A percentile compares a stretch with the other conserved stretches of the same genome.
Evolutionary conservation across 2,113 vertebrate genomes (phyloP).

Genomic region (Nothobranchius furzeri): DNA sequence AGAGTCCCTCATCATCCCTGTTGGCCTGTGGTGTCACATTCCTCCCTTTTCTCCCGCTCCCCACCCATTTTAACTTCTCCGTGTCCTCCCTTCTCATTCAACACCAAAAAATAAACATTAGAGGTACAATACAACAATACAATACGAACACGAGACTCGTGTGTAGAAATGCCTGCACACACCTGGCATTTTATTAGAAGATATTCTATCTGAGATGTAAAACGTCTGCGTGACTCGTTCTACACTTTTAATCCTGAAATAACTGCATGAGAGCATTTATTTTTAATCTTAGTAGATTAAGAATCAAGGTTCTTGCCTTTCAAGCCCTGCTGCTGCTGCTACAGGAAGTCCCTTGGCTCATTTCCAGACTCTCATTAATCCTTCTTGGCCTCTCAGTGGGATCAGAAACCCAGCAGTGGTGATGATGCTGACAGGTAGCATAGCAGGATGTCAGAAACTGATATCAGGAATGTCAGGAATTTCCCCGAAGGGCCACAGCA

Average conservation of each 20-base stretch:
- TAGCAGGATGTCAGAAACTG: background rate
- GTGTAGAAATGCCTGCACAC: constrained; percentile 31
- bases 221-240: background rate
- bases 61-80: constrained; percentile 33
- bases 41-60: constrained; percentile 32
- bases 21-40: constrained; percentile 65
- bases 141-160: constrained; percentile 26
- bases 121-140: constrained; percentile 17
- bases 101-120: constrained; percentile 29
- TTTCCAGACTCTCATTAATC: constrained; percentile 44
- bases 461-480: constrained; percentile 22
- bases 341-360: constrained; percentile 42
- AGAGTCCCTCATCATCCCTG: constrained; percentile 56
- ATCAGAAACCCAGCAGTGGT: background rate
- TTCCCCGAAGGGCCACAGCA: background rate
- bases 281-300: constrained; percentile 18
- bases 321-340: constrained; percentile 15
- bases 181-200: constrained; percentile 14
- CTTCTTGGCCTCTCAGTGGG: constrained; percentile 14
- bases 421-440: constrained; percentile 24
- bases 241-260: background rate
- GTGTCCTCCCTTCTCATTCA: constrained; percentile 27
- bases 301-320: constrained; percentile 30
- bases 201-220: constrained; percentile 7
- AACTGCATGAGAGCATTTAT: constrained; percentile 26